Evolutionary conservation across 2,888 invertebrate genomes (phyloP), one percentile per base, ranked within the genome.

Genomic region (Poecilus cupreus): DNA sequence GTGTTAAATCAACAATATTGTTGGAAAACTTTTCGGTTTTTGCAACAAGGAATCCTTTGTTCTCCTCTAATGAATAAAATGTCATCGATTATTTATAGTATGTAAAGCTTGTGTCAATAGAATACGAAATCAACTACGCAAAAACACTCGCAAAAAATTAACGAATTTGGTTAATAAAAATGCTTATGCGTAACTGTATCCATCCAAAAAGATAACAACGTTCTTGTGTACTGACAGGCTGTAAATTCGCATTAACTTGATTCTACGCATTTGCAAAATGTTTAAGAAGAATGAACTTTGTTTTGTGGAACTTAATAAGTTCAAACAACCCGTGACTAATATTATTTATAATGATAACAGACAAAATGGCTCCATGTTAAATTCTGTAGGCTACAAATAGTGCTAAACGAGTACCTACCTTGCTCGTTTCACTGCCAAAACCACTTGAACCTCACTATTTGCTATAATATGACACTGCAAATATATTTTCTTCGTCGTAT

Each of bases 381-480:
- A 78, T 80, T 80, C 64, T 68, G 74, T 81, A 46, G 43, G 72
- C 54, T 57, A 80, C 80, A 80, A 80, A 18, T 72, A 80, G 72
- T 39, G 26, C n/a, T 22, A 80, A 80, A 54, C 22, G 1, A 57
- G 13, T 13, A 51, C 80, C 39, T 72, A 80, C 80, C 80, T 80
- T 80, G 8, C 24, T 72, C 68, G 80, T 80, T 80, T 80, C 80
- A 80, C 80, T 74, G 74, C 18, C 60, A 72, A 70, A 80, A 80
- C 80, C 74, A 74, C 80, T 57, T 57, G 16, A 74, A 75, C 13
- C 24, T 43, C 80, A 80, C 74, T 80, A 51, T 74, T 80, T 85
- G 86, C 86, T 86, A 86, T 85, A 86, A 85, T 84, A 85, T 83
- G 81, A 82, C 86, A 84, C 84, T 83, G 82, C 80, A 83, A 81